A percentile compares a stretch with the other conserved stretches of the same genome.
Conservation (phyloP, 2,797 vertebrate genomes). For the Meda fulgida region DNA sequence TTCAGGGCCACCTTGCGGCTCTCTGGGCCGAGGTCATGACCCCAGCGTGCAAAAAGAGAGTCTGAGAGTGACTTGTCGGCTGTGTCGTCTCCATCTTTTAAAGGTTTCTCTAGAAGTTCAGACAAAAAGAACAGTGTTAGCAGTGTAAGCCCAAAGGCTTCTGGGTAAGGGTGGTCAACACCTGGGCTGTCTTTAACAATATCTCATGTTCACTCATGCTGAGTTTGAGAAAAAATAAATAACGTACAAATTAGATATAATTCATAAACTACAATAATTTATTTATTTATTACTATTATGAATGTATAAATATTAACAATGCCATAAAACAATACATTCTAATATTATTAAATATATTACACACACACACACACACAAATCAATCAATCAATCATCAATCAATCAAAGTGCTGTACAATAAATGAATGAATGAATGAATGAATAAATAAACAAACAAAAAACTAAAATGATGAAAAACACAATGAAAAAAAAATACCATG, state of each 20-base stretch:
- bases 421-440: background rate
- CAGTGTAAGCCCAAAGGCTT: background rate
- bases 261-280: background rate
- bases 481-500: background rate
- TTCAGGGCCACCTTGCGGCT: conserved; percentile 89
- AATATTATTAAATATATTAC: background rate
- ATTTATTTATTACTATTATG: background rate
- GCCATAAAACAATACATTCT: background rate
- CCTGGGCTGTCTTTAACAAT: background rate
- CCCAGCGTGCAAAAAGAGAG: conserved; percentile 95
- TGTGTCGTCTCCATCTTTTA: conserved; percentile 81
- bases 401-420: background rate
- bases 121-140: background rate
- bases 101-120: conserved; percentile 82
- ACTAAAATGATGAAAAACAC: background rate
- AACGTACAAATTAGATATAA: background rate
- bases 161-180: background rate
- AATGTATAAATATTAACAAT: background rate
- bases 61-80: conserved; percentile 85
- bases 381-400: background rate
- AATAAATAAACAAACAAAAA: too few species aligned
- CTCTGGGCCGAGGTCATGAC: conserved; percentile 91
- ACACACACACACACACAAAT: background rate
- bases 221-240: background rate
- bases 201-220: background rate